Evolutionary conservation across 2,888 invertebrate species (phyloP).

Genomic region (Temnothorax unifasciatus): DNA sequence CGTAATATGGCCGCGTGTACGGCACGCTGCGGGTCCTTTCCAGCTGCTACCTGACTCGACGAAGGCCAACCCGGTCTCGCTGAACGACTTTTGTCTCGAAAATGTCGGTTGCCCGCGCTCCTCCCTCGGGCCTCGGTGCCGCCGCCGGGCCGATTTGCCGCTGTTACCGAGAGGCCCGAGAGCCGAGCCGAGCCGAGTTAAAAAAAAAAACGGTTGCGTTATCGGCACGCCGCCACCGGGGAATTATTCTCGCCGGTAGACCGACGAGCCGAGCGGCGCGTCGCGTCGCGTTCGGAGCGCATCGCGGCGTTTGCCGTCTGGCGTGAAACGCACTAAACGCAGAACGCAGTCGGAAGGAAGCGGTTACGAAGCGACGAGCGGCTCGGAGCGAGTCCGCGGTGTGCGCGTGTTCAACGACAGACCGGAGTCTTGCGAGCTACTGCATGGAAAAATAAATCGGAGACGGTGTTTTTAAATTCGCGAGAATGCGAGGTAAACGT

Average conservation of each 20-base stretch:
- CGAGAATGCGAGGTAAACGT: not conserved
- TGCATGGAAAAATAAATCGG: not conserved
- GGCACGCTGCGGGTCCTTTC: slow-evolving; percentile 43
- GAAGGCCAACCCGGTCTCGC: slow-evolving; percentile 51
- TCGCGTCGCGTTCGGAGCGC: slow-evolving; percentile 17
- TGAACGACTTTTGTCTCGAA: slow-evolving; percentile 56
- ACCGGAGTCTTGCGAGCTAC: not conserved
- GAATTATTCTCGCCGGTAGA: slow-evolving; percentile 35
- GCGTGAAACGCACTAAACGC: not conserved
- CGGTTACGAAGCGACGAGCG: slow-evolving; percentile 8
- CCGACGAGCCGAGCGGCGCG: not conserved
- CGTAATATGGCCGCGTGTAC: slow-evolving; percentile 31
- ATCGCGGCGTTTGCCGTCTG: not conserved
- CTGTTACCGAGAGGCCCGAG: not conserved
- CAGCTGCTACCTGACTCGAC: slow-evolving; percentile 56
- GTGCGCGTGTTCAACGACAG: not conserved
- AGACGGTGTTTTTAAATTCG: not conserved
- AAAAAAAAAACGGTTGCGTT: slow-evolving; percentile 9
- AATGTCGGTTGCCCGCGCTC: slow-evolving; percentile 46
- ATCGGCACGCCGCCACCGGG: slow-evolving; percentile 9
- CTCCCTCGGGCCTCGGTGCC: not conserved
- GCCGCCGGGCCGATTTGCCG: slow-evolving; percentile 21
- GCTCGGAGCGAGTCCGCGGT: not conserved
- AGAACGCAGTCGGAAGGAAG: slow-evolving; percentile 27
- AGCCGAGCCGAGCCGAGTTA: slow-evolving; percentile 9